phyloP scores from a whole-genome alignment of 1,140 invertebrate genomes.

The Drosophila yakuba region DNA sequence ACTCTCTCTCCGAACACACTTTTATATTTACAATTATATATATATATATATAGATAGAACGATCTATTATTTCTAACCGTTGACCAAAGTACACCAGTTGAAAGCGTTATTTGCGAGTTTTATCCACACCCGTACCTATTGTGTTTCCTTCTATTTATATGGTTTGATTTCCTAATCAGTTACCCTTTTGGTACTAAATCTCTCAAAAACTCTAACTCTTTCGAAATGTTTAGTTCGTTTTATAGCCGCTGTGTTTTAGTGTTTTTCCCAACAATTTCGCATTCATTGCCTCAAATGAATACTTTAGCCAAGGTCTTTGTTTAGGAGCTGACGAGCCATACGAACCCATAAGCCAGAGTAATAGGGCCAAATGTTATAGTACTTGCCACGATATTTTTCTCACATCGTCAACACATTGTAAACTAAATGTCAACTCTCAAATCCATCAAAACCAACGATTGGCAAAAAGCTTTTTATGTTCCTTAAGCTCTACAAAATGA shows the following conservation, averaged over 20 bases:
- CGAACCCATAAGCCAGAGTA: slow-evolving; percentile 24
- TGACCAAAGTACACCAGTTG: slow-evolving; percentile 54
- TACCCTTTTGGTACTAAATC: slow-evolving; percentile 37
- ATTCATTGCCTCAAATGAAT: slow-evolving; percentile 35
- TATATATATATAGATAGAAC: slow-evolving; percentile 27
- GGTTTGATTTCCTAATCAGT: slow-evolving; percentile 12
- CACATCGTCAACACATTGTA: slow-evolving; percentile 43
- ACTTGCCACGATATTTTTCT: slow-evolving; percentile 6
- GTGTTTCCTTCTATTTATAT: slow-evolving; percentile 11
- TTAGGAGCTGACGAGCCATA: slow-evolving; percentile 41
- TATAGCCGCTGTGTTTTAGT: slow-evolving; percentile 47
- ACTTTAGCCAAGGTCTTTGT: slow-evolving; percentile 17
- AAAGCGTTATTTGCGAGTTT: slow-evolving; percentile 52
- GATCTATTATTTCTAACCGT: slow-evolving; percentile 40
- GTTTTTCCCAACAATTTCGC: slow-evolving; percentile 33
- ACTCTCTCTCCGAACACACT: slow-evolving; percentile 22
- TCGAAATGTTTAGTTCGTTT: slow-evolving; percentile 43
- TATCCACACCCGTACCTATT: slow-evolving; percentile 21
- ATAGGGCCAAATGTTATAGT: slow-evolving; percentile 16
- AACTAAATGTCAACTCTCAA: slow-evolving; percentile 48
- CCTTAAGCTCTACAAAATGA: slow-evolving; percentile 47
- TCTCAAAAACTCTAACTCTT: slow-evolving; percentile 32
- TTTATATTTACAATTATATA: slow-evolving; percentile 16
- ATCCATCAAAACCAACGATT: slow-evolving; percentile 39
- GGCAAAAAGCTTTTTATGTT: slow-evolving; percentile 63